A percentile compares a stretch with the other conserved stretches of the same genome.
Evolutionary conservation across 2,113 vertebrate species (phyloP).

Genomic region (Prionailurus viverrinus): DNA sequence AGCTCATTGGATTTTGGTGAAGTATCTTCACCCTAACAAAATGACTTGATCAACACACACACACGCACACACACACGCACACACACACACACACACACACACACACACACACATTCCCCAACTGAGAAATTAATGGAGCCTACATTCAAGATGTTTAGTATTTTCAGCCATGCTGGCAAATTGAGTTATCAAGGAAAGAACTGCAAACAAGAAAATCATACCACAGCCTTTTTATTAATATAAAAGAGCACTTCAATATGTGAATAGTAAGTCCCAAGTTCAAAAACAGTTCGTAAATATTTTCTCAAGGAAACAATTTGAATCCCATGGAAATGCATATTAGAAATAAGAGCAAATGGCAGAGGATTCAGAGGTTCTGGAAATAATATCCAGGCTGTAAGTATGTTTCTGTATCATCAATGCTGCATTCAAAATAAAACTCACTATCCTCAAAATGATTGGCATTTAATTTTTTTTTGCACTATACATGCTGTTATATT

Average conservation of each 20-base stretch:
- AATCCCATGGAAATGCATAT: background rate
- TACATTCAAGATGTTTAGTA: background rate
- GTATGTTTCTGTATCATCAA: background rate
- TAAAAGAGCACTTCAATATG: background rate
- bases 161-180: slow-evolving; percentile 11
- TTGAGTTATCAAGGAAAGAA: background rate
- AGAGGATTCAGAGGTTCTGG: background rate
- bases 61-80: background rate
- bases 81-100: background rate
- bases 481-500: background rate
- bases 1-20: background rate
- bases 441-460: background rate
- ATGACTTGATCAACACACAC: background rate
- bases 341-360: slow-evolving; percentile 8
- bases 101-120: background rate
- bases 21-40: background rate
- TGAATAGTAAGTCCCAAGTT: background rate
- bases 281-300: slow-evolving; percentile 13
- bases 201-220: background rate
- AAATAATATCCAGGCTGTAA: background rate
- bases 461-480: background rate
- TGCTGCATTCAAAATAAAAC: background rate
- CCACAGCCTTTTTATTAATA: background rate
- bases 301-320: slow-evolving; percentile 32
- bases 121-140: background rate